phyloP scores from a whole-genome alignment of 2,888 invertebrate species.

The Scelioninae gen. 1 region DNA sequence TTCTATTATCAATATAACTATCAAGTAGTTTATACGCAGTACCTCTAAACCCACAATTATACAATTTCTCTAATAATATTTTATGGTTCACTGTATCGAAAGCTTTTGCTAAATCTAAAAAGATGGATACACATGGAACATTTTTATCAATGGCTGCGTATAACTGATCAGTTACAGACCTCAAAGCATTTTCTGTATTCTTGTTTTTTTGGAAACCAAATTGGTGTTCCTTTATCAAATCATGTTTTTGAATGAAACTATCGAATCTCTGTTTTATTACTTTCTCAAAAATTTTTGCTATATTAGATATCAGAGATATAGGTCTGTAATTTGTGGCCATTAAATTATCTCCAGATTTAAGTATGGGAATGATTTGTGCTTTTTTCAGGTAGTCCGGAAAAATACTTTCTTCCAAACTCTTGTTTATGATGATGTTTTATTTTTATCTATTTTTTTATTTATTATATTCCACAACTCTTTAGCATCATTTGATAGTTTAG shows the following conservation, averaged over 20 bases:
- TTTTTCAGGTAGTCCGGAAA: neutral
- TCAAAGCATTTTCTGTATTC: neutral
- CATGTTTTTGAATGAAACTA: neutral
- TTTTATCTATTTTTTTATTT: constrained; percentile 7
- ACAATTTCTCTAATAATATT: neutral
- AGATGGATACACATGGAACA: neutral
- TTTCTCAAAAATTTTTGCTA: neutral
- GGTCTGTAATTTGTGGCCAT: neutral
- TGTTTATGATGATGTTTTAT: neutral
- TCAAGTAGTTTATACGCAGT: neutral
- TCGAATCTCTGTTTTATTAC: neutral
- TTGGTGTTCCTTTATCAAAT: neutral
- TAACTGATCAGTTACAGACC: neutral
- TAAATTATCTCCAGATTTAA: neutral
- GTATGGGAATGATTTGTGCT: neutral
- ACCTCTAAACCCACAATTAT: neutral
- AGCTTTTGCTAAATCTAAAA: neutral
- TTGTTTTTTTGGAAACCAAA: neutral
- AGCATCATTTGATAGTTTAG: neutral
- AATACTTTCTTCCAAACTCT: neutral
- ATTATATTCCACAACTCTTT: neutral
- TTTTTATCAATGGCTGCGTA: neutral
- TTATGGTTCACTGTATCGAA: neutral
- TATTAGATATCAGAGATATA: no score
- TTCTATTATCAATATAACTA: neutral